phyloP scores from a whole-genome alignment of 2,113 vertebrate species.

The Crypturellus undulatus region DNA sequence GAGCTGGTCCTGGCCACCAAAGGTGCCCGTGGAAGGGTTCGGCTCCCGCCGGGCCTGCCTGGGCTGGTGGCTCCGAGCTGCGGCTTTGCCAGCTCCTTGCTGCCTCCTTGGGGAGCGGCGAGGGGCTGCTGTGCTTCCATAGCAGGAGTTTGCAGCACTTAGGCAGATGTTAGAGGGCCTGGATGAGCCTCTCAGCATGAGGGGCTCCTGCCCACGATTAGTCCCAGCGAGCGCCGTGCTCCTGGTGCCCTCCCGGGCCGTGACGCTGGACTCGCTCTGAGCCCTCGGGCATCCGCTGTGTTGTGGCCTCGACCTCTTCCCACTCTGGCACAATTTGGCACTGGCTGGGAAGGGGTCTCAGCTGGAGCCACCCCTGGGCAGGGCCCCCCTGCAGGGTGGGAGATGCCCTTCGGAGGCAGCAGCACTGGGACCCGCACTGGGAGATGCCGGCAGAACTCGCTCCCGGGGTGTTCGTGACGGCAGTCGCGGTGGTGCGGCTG shows the following conservation, averaged over 20 bases:
- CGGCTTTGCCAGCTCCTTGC: background rate
- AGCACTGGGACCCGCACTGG: background rate
- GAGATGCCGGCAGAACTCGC: background rate
- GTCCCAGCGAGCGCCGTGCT: fast-evolving
- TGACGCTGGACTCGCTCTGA: fast-evolving
- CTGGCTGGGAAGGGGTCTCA: background rate
- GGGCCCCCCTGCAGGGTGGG: background rate
- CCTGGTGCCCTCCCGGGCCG: background rate
- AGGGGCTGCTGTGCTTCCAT: background rate
- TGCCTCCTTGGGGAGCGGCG: background rate
- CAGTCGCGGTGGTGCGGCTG: background rate
- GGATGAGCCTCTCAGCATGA: background rate
- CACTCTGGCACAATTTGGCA: background rate
- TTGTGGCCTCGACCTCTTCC: background rate
- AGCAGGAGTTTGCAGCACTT: background rate
- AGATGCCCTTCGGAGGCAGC: background rate
- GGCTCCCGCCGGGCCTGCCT: background rate
- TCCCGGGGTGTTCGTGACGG: too few relatives aligned
- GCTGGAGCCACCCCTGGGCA: background rate
- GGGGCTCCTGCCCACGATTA: background rate
- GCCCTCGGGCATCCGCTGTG: fast-evolving
- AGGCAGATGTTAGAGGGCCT: background rate
- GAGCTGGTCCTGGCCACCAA: background rate
- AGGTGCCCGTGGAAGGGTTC: background rate
- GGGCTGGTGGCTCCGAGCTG: fast-evolving